Conservation (phyloP, 2,888 invertebrate species). For the Hirtodrosophila cameraria region DNA sequence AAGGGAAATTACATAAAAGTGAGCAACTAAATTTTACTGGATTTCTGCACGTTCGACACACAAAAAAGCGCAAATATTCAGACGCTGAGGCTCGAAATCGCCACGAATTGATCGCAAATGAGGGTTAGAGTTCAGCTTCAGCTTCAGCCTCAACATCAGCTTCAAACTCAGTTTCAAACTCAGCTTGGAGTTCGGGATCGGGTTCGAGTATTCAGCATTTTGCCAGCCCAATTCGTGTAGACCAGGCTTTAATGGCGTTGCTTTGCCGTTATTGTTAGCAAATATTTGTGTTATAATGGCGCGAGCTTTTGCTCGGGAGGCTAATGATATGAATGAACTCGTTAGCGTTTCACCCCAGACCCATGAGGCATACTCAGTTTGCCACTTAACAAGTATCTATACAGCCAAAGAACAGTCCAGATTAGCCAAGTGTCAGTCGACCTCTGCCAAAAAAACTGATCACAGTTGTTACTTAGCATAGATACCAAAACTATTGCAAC, state of each 20-base stretch:
- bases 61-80: conserved; percentile 67
- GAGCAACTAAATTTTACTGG: conserved; percentile 75
- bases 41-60: conserved; percentile 73
- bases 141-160: conserved; percentile 19
- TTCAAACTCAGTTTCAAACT: conserved; percentile 2
- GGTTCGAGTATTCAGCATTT: conserved; percentile 1
- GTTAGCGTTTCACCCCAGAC: conserved; percentile 51
- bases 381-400: conserved; percentile 6
- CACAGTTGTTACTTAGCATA: conserved; percentile 58
- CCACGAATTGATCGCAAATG: conserved; percentile 79
- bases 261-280: conserved; percentile 72
- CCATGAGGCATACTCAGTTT: conserved; percentile 6
- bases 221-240: conserved; percentile 59
- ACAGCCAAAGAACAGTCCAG: conserved; percentile 32
- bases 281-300: conserved; percentile 77
- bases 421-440: conserved; percentile 49
- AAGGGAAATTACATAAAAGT: conserved; percentile 79
- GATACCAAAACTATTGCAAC: conserved; percentile 51
- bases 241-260: conserved; percentile 68
- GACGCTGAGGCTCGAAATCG: conserved; percentile 67
- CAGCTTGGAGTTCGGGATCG: conserved; percentile 9
- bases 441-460: conserved; percentile 39
- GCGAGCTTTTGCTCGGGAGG: conserved; percentile 62
- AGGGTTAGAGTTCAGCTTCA: conserved; percentile 72
- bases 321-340: conserved; percentile 76